Conservation (phyloP, 2,797 vertebrate species). For the Tapirus indicus region DNA sequence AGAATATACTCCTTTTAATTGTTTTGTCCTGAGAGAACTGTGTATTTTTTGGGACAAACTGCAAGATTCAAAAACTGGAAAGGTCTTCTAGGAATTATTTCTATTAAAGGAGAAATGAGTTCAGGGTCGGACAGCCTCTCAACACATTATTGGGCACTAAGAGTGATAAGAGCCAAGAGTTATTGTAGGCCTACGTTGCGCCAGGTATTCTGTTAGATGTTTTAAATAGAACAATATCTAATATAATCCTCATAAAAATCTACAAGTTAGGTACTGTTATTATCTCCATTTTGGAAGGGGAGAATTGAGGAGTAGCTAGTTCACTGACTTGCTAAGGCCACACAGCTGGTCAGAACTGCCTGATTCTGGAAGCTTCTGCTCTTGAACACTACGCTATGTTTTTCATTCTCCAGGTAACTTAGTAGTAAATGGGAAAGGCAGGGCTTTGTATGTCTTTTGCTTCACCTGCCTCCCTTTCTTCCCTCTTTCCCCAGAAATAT, state of each 20-base stretch:
- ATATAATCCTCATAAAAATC: neutral
- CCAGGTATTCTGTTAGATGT: neutral
- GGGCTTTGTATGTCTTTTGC: neutral
- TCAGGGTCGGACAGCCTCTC: neutral
- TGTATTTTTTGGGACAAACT: neutral
- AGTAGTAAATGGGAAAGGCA: neutral
- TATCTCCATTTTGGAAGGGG: neutral
- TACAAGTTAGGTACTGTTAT: neutral
- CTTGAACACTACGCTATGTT: neutral
- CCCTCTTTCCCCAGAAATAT: neutral
- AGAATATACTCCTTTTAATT: constrained; percentile 30
- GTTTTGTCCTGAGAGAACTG: neutral
- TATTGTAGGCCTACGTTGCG: neutral
- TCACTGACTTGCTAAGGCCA: neutral
- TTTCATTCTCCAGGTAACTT: neutral
- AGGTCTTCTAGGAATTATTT: constrained; percentile 32
- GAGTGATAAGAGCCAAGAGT: neutral
- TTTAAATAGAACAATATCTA: neutral
- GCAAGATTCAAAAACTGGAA: neutral
- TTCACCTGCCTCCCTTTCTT: neutral
- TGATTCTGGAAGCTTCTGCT: neutral
- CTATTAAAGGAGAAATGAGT: neutral
- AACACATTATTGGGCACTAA: neutral
- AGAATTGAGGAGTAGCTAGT: neutral
- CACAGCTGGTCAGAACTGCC: neutral